Evolutionary conservation across 2,797 vertebrate genomes (phyloP), one percentile per base, ranked within the genome.

Genomic region (Odontamblyopus lacepedii): DNA sequence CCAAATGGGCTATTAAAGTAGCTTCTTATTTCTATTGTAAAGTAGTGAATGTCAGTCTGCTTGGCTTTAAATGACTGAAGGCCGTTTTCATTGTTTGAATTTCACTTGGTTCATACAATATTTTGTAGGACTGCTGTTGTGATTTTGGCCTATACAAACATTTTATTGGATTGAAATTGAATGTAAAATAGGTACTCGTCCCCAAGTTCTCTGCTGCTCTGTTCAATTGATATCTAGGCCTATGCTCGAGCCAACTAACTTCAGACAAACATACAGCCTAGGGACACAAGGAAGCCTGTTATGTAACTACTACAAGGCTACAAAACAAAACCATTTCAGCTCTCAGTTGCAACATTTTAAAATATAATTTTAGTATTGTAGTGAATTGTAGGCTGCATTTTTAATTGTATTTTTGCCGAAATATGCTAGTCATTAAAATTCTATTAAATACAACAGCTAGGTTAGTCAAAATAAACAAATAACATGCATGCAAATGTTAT

Each of bases 241-340:
- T 32, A 15, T 15, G 15, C 44, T 38, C 35, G 8, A 38, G 35
- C 8, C 50, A 11, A 71, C 70, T 78, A 44, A 13, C 29, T 65
- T 75, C 12, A 75, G 41, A 64, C 41, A 74, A 18, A 77, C 78
- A 72, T 75, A 78, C 70, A 75, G 2, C 44, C 13, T 35, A 13
- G 23, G 55, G 23, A 26, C 55, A 26, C 9, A 27, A 57, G 5
- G 84, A 91, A 89, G 72, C 85, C 77, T 87, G 80, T 92, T 91
- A 87, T 83, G 86, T 76, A 89, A 89, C 77, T 56, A 38, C 73
- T 16, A 70, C 56, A 75, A 63, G 69, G 74, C 73, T 67, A 77
- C 61, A 67, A 19, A 63, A 48, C 53, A 6, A 27, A 67, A 70
- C 26, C 1, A 50, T 18, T 67, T 62, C 23, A 77, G n/a, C n/a